Evolutionary conservation across 1,140 invertebrate species (phyloP), one percentile per base, ranked within the genome.

Genomic region (Ceratitis capitata): DNA sequence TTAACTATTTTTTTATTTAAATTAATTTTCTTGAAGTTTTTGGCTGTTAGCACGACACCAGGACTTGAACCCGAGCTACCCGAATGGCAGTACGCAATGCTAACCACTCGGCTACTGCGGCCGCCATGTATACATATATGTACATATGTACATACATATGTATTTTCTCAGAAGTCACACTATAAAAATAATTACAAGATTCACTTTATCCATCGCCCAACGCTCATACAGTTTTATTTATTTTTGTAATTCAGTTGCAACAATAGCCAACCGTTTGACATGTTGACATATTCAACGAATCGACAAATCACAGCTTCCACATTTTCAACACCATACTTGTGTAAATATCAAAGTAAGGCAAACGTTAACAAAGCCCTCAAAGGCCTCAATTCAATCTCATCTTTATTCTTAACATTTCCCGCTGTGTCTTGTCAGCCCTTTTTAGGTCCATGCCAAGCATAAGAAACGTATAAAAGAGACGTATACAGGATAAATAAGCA

Each of bases 231-330:
- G n/a, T 35, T 16, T 42, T 9, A 19, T 26, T 42, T 39, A 42
- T 74, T 74, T 61, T 61, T 23, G 58, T 4, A 14, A 74, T 74
- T 74, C 64, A 74, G 35, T 74, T 74, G 64, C 64, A 74, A 74
- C 29, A 64, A 19, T 39, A 74, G 64, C 16, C n/a, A 14, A 3
- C 16, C 14, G 19, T n/a, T 42, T 74, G 64, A 74, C 29, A 74
- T 35, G 64, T 35, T 74, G 64, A n/a, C 64, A n/a, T 74, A n/a
- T 74, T 74, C 29, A 14, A 74, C 16, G 16, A 74, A 74, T 74
- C 64, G 64, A 74, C 64, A 42, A 42, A 74, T 74, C 58, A 74
- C 64, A 39, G 35, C 64, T 74, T 74, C 29, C 14, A 74, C 32
- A 69, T 0, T 10, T 3, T 23, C 19, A 29, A 26, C 6, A 23